phyloP scores from a whole-genome alignment of 2,113 vertebrate genomes.

The Laticauda laticaudata region DNA sequence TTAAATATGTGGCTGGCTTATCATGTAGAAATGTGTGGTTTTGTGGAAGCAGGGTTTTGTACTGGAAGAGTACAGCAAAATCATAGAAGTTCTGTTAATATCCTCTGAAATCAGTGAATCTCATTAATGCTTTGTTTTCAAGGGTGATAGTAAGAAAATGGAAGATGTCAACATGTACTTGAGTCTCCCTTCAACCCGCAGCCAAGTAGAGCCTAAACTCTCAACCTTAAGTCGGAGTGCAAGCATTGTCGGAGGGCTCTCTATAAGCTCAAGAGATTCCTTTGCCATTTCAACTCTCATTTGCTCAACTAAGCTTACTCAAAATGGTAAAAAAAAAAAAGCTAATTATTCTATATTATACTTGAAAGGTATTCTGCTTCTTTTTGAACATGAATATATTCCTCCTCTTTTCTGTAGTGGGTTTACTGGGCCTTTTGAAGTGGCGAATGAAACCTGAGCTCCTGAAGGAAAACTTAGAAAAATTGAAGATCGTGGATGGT shows the following conservation, averaged over 20 bases:
- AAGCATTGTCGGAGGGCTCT: constrained; percentile 81
- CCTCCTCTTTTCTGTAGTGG: constrained; percentile 73
- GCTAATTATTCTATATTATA: neutral
- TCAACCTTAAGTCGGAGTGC: constrained; percentile 76
- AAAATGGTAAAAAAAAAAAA: constrained; percentile 80
- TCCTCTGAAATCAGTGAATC: neutral
- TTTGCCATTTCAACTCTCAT: constrained; percentile 93
- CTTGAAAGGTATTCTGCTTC: neutral
- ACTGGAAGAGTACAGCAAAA: neutral
- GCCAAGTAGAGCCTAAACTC: constrained; percentile 77
- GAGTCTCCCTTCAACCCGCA: constrained; percentile 79
- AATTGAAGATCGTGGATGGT: constrained; percentile 94
- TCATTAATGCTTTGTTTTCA: constrained; percentile 47
- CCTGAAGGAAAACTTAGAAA: constrained; percentile 90
- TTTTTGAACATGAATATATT: neutral
- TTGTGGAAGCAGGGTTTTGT: neutral
- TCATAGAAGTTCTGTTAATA: neutral
- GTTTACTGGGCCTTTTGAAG: constrained; percentile 90
- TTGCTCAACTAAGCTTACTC: constrained; percentile 97
- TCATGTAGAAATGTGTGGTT: neutral
- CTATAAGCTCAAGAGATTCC: constrained; percentile 86
- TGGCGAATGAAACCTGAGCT: constrained; percentile 93
- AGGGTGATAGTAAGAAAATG: constrained; percentile 99
- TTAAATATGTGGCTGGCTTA: neutral
- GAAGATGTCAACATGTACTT: constrained; percentile 88